Base-by-base conservation (phyloP, 2,888 invertebrate species). In the Meteorus cinctellus region DNA sequence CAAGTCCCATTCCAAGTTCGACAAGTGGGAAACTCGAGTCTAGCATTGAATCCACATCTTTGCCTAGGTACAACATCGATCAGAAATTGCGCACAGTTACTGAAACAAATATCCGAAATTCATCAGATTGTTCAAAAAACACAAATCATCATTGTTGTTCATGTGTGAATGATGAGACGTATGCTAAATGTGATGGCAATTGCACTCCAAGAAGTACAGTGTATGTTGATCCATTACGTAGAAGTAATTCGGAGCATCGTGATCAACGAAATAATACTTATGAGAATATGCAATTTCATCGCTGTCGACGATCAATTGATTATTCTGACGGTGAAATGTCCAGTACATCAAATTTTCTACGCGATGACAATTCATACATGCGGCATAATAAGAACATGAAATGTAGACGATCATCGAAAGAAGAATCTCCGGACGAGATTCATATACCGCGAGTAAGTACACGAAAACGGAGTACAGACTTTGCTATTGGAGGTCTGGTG, bases 1-100 rank as follows among this genome's bases (percentile, higher is more conserved):
- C 95, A 75, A 93, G 94, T 86, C 92, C 92, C 79, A 84, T 82
- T 78, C 86, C 88, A 27, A 86, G 85, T 0, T 87, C 88, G 70
- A 81, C 79, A 72, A 86, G 84, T 79, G 86, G 84, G 74, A 85
- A 80, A 76, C 86, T 83, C 71, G 83, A 80, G 72, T 83, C 77
- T n/a, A 79, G 78, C 2, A 79, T 77, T 29, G 88, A 86, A 27
- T 91, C 92, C 0, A 91, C 91, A 3, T 88, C 89, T 1, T 88
- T 91, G 41, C 90, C 92, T 27, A 90, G 91, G 27, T 91, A 91
- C 24, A 86, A 88, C 0, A 86, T 85, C 71, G 63, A 71, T 62
- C 83, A 86, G 77, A 86, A 89, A 62, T 77, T 86, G 48, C 85
- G 87, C 75, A 84, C 91, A 88, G 4, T 91, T 89, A 41, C 90